Percentiles rank a stretch among this genome's conserved stretches.
Conservation (phyloP, 2,888 invertebrate genomes). For the Hemistola chrysoprasaria region DNA sequence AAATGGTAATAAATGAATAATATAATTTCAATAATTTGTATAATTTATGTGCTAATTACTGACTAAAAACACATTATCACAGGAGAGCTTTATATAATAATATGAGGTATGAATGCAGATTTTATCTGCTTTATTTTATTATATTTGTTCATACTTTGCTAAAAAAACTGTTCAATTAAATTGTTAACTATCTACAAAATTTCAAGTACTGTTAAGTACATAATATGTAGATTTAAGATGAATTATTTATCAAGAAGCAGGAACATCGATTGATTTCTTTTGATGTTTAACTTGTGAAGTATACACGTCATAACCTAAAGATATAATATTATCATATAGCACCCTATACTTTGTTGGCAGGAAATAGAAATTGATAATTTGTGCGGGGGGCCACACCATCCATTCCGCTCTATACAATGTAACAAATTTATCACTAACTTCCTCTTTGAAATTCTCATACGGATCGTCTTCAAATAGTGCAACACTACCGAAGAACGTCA, state of each 20-base stretch:
- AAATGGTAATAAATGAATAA: constrained; percentile 26
- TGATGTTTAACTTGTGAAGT: constrained; percentile 91
- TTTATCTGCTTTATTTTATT: constrained; percentile 19
- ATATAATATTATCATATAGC: constrained; percentile 93
- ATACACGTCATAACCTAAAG: constrained; percentile 93
- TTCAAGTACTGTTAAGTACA: constrained; percentile 9
- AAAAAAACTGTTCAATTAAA: constrained; percentile 12
- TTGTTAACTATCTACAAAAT: constrained; percentile 1
- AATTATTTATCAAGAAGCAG: constrained; percentile 3
- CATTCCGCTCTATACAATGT: constrained; percentile 94
- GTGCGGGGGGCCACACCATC: constrained; percentile 97
- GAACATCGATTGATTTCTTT: constrained; percentile 24
- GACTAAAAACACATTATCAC: constrained; percentile 50
- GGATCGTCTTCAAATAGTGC: constrained; percentile 88
- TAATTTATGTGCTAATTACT: constrained; percentile 22
- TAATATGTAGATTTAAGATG: constrained; percentile 12
- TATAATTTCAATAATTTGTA: constrained; percentile 17
- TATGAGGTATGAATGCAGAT: constrained; percentile 26
- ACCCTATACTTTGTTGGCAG: constrained; percentile 93
- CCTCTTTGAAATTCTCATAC: constrained; percentile 84
- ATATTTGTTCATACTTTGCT: constrained; percentile 3
- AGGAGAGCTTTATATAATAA: constrained; percentile 44
- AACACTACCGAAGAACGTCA: constrained; percentile 90
- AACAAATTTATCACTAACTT: constrained; percentile 88
- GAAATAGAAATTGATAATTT: constrained; percentile 95